Conservation (phyloP, 2,888 invertebrate species). For the Parochlus steinenii region DNA sequence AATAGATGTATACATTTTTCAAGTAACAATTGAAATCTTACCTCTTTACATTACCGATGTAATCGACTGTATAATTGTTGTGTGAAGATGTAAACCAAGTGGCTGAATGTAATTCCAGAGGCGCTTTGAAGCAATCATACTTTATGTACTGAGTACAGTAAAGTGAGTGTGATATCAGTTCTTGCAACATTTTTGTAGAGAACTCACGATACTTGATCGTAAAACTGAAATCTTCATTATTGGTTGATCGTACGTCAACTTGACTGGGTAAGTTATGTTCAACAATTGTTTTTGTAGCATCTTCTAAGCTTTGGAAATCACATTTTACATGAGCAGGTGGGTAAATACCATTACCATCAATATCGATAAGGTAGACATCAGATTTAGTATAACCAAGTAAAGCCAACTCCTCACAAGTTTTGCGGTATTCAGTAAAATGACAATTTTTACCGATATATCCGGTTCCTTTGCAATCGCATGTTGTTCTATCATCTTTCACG, state of each 20-base stretch:
- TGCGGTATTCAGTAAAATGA: slow-evolving; percentile 80
- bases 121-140: slow-evolving; percentile 80
- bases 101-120: slow-evolving; percentile 68
- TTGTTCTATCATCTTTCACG: slow-evolving; percentile 70
- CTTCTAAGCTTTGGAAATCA: slow-evolving; percentile 75
- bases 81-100: slow-evolving; percentile 80
- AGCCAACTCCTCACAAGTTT: slow-evolving; percentile 84
- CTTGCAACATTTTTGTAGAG: slow-evolving; percentile 78
- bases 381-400: slow-evolving; percentile 75
- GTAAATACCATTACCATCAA: slow-evolving; percentile 83
- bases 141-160: slow-evolving; percentile 80
- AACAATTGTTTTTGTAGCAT: slow-evolving; percentile 71
- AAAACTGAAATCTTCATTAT: slow-evolving; percentile 67
- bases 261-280: slow-evolving; percentile 84
- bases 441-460: slow-evolving; percentile 89
- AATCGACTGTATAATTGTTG: slow-evolving; percentile 62
- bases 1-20: slow-evolving; percentile 13
- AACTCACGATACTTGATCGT: slow-evolving; percentile 79
- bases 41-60: slow-evolving; percentile 69
- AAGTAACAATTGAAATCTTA: slow-evolving; percentile 21
- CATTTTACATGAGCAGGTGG: slow-evolving; percentile 86
- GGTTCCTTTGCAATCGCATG: slow-evolving; percentile 78
- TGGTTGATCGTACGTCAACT: slow-evolving; percentile 66
- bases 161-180: slow-evolving; percentile 72
- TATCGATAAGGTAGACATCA: slow-evolving; percentile 83